Base-by-base conservation (phyloP, 2,113 vertebrate species). In the Eurypyga helias region DNA sequence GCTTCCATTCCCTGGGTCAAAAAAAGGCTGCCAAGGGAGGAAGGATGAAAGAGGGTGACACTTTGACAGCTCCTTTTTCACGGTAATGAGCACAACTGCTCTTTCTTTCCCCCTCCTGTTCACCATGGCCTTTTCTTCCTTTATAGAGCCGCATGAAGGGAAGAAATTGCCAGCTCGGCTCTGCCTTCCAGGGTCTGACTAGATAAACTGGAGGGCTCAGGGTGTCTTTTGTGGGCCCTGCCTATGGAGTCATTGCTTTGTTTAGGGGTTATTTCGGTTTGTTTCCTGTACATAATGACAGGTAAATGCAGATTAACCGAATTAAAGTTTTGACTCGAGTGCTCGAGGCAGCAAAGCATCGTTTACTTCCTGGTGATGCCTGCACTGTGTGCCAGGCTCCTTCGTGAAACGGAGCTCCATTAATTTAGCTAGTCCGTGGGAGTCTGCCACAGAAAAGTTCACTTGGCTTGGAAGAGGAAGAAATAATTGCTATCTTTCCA, bases 61-160 rank as follows among this genome's bases (percentile, higher is more conserved):
- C 87, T 97, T 90, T 91, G 93, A 94, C 79, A 88, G 97, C 96
- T 96, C 76, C 93, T 97, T 97, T 97, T 89, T 96, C 91, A 96
- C 13, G 19, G 94, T 97, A 97, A 97, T 51, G 93, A 87, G 95
- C 94, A 95, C 81, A 94, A 71, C 71, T 83, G 93, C 96, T 94
- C 95, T 70, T 77, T 95, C 82, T 90, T 90, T 76, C 83, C 61
- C 46, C 1, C 29, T 62, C 38, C 80, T 81, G 62, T 79, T 72
- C 41, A 21, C 57, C 29, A 3, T 4, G 4, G 41, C 67, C 70
- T 95, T 95, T 96, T 87, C 90, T 92, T 84, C 76, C 88, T 71
- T 61, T 60, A 55, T 26, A 36, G 72, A 75, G 72, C 62, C 60
- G 12, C 25, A 13, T 2, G 70, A 61, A 91, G 82, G 70, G 58